Base-by-base conservation (phyloP, 2,797 vertebrate genomes). In the Leptoclinus maculatus region DNA sequence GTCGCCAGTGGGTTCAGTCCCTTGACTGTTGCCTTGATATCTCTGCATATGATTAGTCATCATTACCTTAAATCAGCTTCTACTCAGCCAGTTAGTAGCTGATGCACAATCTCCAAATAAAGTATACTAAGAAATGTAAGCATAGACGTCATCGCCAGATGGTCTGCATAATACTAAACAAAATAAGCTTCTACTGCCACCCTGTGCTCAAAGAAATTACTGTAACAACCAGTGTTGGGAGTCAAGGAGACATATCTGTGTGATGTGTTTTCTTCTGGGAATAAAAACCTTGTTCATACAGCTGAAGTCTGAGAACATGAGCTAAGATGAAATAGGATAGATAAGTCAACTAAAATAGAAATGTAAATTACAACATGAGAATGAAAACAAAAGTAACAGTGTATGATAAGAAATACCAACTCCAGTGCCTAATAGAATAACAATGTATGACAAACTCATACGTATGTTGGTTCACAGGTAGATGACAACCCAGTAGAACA, bases 131-230 rank as follows among this genome's bases (percentile, higher is more conserved):
- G 10, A 66, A 38, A 32, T 34, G 0, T 5, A 19, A 29, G 23
- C 19, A 21, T 17, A 2, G 16, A 34, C 21, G n/a, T 78, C 38
- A 39, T 60, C 23, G 19, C 2, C 25, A 65, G 27, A 9, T 25
- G 17, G 23, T 7, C 32, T 66, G 41, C 2, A 12, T 41, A 7
- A 47, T 2, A 17, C 1, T 11, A 32, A n/a, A 16, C 43, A 83
- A 51, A 71, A 38, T 83, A 4, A 58, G 53, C 75, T 59, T 90
- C 74, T 89, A 73, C 89, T 91, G 88, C 92, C 90, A 85, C 80
- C 92, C 7, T 74, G 80, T 93, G 92, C 80, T 29, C 36, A 63
- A 56, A 71, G 3, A 53, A 7, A 7, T 54, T 19, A 79, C 12
- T 74, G 69, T 3, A 23, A 34, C 25, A 5, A 0, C 1, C 32